Evolutionary conservation across 2,797 vertebrate species (phyloP).

Genomic region (Clamator glandarius): DNA sequence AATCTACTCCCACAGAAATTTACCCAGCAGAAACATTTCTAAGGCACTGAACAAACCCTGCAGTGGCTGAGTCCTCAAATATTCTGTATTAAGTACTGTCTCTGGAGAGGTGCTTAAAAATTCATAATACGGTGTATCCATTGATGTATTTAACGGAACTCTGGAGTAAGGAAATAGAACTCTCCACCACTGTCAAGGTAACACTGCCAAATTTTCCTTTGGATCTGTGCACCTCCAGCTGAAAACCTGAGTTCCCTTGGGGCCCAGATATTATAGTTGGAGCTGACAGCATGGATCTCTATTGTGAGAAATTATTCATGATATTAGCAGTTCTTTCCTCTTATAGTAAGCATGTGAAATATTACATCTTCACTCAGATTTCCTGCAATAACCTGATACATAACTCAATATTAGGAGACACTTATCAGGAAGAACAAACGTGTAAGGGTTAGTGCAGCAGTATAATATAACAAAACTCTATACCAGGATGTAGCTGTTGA

Average conservation of each 20-base stretch:
- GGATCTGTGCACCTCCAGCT: conserved; percentile 61
- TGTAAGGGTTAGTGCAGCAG: background rate
- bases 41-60: conserved; percentile 53
- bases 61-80: conserved; percentile 63
- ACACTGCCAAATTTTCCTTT: conserved; percentile 68
- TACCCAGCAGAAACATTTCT: conserved; percentile 58
- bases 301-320: conserved; percentile 74
- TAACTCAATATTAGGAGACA: conserved; percentile 57
- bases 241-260: conserved; percentile 60
- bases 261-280: conserved; percentile 58
- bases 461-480: conserved; percentile 50
- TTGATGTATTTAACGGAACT: conserved; percentile 72
- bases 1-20: conserved; percentile 34
- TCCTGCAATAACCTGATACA: conserved; percentile 56
- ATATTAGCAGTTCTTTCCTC: conserved; percentile 65
- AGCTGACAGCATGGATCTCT: conserved; percentile 72
- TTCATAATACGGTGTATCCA: conserved; percentile 58
- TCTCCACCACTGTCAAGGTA: conserved; percentile 60
- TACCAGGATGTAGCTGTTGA: conserved; percentile 54
- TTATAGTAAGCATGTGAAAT: conserved; percentile 66
- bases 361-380: conserved; percentile 69
- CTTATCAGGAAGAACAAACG: conserved; percentile 57
- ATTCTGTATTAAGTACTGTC: conserved; percentile 73
- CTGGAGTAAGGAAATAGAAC: conserved; percentile 60
- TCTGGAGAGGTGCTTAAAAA: conserved; percentile 71